phyloP scores from a whole-genome alignment of 2,888 invertebrate species.

The Carpatolechia fugitivella region DNA sequence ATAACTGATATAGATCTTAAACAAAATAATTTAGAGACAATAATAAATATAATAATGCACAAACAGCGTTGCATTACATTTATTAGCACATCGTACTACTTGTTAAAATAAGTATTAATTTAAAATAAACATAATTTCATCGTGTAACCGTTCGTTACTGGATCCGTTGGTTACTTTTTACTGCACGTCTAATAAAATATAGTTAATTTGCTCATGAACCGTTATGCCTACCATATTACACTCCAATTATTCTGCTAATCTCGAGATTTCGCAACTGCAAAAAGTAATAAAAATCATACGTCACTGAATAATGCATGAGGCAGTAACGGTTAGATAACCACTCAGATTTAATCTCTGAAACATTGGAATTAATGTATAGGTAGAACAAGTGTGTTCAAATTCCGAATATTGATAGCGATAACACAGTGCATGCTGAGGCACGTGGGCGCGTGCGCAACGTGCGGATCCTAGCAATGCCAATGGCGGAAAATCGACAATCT shows the following conservation, averaged over 20 bases:
- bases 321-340: constrained; percentile 31
- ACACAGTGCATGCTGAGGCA: constrained; percentile 22
- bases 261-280: constrained; percentile 37
- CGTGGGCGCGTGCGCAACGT: constrained; percentile 26
- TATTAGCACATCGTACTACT: constrained; percentile 34
- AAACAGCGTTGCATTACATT: constrained; percentile 14
- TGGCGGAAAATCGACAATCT: constrained; percentile 4
- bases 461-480: constrained; percentile 20
- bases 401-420: constrained; percentile 13
- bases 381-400: constrained; percentile 19
- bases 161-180: constrained; percentile 17
- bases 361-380: constrained; percentile 13
- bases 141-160: constrained; percentile 22
- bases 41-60: not conserved
- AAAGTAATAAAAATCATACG: constrained; percentile 21
- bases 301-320: constrained; percentile 32
- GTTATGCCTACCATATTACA: constrained; percentile 34
- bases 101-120: constrained; percentile 31
- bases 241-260: constrained; percentile 24
- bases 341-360: constrained; percentile 5
- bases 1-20: not conserved
- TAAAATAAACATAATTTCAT: constrained; percentile 3
- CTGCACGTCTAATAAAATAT: constrained; percentile 24
- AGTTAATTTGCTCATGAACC: constrained; percentile 34
- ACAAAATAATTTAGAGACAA: too few species aligned